Evolutionary conservation across 1,140 invertebrate genomes (phyloP), one percentile per base, ranked within the genome.

Genomic region (Steinernema feltiae): DNA sequence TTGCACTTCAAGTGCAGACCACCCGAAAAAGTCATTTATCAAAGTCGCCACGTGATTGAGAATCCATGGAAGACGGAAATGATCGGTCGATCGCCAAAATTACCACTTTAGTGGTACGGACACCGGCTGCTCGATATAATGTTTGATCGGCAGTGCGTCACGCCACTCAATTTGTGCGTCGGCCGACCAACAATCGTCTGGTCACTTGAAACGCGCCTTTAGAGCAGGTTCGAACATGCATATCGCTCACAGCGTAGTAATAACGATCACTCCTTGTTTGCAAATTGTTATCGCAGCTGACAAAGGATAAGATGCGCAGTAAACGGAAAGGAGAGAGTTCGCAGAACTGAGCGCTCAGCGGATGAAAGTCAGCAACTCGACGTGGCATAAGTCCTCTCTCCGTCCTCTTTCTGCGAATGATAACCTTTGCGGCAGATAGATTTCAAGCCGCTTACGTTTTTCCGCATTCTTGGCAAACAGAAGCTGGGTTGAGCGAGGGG

Each of bases 151-250:
- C 41, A 46, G 41, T n/a, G n/a, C 41, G 53, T 63, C 24, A 63
- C 53, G 24, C 53, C 53, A 63, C 53, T 63, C 24, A 15, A 27
- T 3, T 7, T 3, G 24, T 3, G 15, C 15, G 15, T 63, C 53
- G 24, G 53, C 24, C 53, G 53, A 41, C 35, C 35, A 41, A 41
- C 35, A 41, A 18, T 41, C 35, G 53, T 63, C 53, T 63, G 53
- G 53, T 63, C 53, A 63, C 53, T 63, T 63, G 53, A 63, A 21
- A 63, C 53, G 53, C 53, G 53, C 53, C 53, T 27, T 27, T n/a
- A 7, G 24, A 21, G 53, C 53, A 63, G 24, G 53, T 63, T 63
- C 53, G 53, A 63, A 63, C 53, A 63, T 63, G 53, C 53, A 21
- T 63, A 27, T 63, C 53, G 53, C 53, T 7, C 7, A 7, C 7